Evolutionary conservation across 2,113 vertebrate species (phyloP), one percentile per base, ranked within the genome.

Genomic region (Percopsis transmontana): DNA sequence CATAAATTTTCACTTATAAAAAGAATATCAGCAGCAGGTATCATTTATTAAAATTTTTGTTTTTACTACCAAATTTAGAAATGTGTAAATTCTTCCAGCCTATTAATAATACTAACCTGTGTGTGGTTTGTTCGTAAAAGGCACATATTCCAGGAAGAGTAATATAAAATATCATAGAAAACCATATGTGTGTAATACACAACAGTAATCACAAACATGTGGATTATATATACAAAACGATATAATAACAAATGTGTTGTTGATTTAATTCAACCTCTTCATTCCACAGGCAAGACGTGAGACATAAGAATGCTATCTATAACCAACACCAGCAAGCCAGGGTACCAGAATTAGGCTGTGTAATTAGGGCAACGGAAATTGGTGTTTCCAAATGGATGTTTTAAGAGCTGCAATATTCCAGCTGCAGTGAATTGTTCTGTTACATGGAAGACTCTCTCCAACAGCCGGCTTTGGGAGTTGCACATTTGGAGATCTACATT

Each of bases 311-410:
- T 60, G 65, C 65, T 72, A 77, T 82, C 78, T 74, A 70, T 65
- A 81, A 57, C 20, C 56, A 16, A 54, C 14, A 9, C 20, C 51
- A 54, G 55, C 2, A 21, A 58, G 79, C 52, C 38, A 33, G 60
- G 70, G 79, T 80, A 78, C 70, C 20, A 70, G 40, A 77, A 74
- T 68, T 44, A 70, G 73, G 16, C 62, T 38, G 19, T 76, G 39
- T 86, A 74, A 84, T 79, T 79, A 81, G 57, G 45, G 48, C 33
- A 18, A 33, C 69, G 55, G 33, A 82, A 82, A 80, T 70, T 72
- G 62, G 64, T 10, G n/a, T 71, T 76, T 73, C 62, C 61, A 79
- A 77, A 62, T 6, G 5, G 58, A 74, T 72, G 68, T 70, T 61
- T 40, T 58, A 48, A 39, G 52, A 72, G 45, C 68, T 73, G 33